Evolutionary conservation across 2,797 vertebrate species (phyloP).

Genomic region (Girardinus metallicus): DNA sequence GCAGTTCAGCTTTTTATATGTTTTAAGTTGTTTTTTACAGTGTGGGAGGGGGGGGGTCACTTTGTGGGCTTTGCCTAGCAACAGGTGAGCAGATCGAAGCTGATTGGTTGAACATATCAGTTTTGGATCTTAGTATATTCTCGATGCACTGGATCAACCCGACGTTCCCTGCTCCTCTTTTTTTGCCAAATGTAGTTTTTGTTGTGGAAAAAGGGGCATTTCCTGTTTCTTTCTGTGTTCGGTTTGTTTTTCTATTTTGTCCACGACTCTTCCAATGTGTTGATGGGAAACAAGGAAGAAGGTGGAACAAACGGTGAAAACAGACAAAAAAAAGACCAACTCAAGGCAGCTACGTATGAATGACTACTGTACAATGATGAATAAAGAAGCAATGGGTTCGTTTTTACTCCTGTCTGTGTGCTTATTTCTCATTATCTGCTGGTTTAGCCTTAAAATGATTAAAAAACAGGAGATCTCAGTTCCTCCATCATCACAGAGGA

Average conservation of each 20-base stretch:
- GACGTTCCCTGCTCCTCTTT: conserved; percentile 39
- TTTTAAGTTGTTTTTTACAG: conserved; percentile 11
- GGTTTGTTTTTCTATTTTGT: conserved; percentile 68
- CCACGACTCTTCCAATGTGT: conserved; percentile 74
- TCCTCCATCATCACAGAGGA: not conserved
- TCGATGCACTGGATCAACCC: conserved; percentile 77
- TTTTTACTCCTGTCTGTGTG: conserved; percentile 62
- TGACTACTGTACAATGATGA: conserved; percentile 85
- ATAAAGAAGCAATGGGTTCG: conserved; percentile 84
- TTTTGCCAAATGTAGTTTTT: conserved; percentile 80
- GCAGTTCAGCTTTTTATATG: conserved; percentile 34
- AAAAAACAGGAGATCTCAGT: not conserved
- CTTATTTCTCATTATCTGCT: not conserved
- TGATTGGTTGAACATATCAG: conserved; percentile 59
- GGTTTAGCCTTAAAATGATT: not conserved
- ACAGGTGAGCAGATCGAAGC: conserved; percentile 32
- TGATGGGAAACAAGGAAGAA: conserved; percentile 72
- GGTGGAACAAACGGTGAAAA: conserved; percentile 68
- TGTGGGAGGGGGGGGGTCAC: not conserved
- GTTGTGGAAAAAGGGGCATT: conserved; percentile 75
- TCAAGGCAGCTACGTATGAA: conserved; percentile 86
- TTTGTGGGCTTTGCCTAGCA: conserved; percentile 25
- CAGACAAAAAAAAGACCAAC: conserved; percentile 77
- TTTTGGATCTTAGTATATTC: conserved; percentile 47
- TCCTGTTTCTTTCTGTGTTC: conserved; percentile 48